These are phyloP conservation scores for Garrulus glandarius DNA, from an alignment of 2,797 vertebrate species.

Conservation along the genomic window DNA sequence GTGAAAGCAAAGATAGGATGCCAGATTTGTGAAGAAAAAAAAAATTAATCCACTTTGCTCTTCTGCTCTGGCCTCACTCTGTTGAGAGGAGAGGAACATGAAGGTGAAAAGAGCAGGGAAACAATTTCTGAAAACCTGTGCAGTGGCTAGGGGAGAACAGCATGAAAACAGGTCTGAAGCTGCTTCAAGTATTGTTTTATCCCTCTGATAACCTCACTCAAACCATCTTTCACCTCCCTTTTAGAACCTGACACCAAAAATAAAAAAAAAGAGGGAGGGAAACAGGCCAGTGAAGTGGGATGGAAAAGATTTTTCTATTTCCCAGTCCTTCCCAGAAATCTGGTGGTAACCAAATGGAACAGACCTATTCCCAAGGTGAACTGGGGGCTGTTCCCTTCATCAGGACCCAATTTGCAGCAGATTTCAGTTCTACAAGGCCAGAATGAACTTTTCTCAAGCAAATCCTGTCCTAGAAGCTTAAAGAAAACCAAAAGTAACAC, in stretches of 20 bases:
- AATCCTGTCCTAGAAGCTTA: background rate
- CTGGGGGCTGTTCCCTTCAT: rapidly evolving
- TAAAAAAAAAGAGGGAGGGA: background rate
- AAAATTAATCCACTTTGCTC: background rate
- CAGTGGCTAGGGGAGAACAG: background rate
- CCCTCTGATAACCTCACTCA: background rate
- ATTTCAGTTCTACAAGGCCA: background rate
- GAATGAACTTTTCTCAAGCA: background rate
- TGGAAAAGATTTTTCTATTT: background rate
- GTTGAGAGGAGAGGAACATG: background rate
- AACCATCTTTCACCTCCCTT: background rate
- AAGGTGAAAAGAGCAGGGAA: slow-evolving; percentile 22
- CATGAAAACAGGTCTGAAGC: background rate
- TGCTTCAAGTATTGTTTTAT: background rate
- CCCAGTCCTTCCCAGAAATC: background rate
- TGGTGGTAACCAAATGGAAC: background rate
- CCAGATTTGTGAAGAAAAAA: background rate
- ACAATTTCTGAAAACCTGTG: background rate
- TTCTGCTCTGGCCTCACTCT: background rate
- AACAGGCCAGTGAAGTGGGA: background rate
- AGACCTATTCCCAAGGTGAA: background rate
- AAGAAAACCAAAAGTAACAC: background rate
- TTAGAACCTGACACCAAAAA: background rate
- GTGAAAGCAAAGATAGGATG: background rate
- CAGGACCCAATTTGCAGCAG: background rate